Evolutionary conservation across 2,113 vertebrate genomes (phyloP).

Genomic region (Phycodurus eques): DNA sequence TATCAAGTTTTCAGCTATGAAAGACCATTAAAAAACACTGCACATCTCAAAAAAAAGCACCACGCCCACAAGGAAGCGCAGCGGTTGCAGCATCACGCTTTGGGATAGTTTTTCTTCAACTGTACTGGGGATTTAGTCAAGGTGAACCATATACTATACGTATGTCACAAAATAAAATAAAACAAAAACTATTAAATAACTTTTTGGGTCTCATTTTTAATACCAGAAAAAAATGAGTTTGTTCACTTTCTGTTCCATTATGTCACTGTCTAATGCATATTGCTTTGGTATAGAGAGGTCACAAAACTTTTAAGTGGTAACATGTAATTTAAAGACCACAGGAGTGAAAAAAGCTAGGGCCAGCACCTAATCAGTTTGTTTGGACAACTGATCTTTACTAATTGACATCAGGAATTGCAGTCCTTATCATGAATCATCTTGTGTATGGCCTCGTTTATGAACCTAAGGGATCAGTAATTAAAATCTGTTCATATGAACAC

Average conservation of each 20-base stretch:
- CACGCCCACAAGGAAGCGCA: background rate
- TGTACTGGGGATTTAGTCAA: background rate
- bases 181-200: background rate
- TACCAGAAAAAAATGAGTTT: background rate
- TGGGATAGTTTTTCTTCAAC: background rate
- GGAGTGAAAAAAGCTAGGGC: background rate
- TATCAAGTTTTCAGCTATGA: background rate
- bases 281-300: too few relatives aligned
- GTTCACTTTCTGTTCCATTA: background rate
- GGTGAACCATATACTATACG: background rate
- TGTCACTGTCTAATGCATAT: too few relatives aligned
- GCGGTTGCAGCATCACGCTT: too few relatives aligned
- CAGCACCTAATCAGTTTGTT: background rate
- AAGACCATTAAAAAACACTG: background rate
- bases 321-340: too few relatives aligned
- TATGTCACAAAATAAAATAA: background rate
- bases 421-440: background rate
- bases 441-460: background rate
- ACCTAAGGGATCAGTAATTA: background rate
- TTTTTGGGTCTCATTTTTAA: too few relatives aligned
- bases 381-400: background rate
- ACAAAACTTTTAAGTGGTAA: too few relatives aligned
- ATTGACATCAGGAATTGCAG: background rate
- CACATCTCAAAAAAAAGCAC: background rate
- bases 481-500: background rate